Evolutionary conservation across 2,113 vertebrate species (phyloP).

Genomic region (Eulemur macaco): DNA sequence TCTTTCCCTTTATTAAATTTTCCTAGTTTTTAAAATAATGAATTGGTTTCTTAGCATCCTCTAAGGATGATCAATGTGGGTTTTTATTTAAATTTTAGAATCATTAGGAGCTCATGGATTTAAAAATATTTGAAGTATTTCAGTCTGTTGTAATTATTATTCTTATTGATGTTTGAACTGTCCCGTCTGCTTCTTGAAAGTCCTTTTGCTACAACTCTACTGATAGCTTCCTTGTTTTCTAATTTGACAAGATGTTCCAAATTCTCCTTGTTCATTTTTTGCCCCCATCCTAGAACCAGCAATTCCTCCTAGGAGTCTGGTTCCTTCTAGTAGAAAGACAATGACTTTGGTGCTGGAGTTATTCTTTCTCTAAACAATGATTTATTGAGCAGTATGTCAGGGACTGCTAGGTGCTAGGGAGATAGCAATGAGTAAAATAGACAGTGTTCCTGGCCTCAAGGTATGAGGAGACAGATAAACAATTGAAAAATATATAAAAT

Average conservation of each 20-base stretch:
- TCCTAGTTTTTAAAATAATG: constrained; percentile 8
- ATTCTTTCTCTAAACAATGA: neutral
- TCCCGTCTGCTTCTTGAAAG: neutral
- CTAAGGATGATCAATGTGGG: neutral
- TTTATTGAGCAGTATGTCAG: neutral
- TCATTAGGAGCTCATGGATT: neutral
- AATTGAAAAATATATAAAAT: neutral
- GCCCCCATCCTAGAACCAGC: neutral
- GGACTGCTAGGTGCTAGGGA: neutral
- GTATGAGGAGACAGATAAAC: neutral
- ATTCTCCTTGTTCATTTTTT: neutral
- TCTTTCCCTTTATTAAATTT: neutral
- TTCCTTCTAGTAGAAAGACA: neutral
- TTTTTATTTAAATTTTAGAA: neutral
- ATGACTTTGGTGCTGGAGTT: neutral
- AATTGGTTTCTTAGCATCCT: neutral
- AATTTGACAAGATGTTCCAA: neutral
- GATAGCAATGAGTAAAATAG: neutral
- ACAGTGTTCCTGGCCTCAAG: neutral
- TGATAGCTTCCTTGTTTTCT: neutral
- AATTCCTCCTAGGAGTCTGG: neutral
- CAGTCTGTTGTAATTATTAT: neutral
- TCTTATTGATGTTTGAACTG: neutral
- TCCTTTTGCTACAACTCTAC: neutral
- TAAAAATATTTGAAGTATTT: constrained; percentile 2